phyloP scores from a whole-genome alignment of 2,888 invertebrate species.

The Perizoma affinitatum region DNA sequence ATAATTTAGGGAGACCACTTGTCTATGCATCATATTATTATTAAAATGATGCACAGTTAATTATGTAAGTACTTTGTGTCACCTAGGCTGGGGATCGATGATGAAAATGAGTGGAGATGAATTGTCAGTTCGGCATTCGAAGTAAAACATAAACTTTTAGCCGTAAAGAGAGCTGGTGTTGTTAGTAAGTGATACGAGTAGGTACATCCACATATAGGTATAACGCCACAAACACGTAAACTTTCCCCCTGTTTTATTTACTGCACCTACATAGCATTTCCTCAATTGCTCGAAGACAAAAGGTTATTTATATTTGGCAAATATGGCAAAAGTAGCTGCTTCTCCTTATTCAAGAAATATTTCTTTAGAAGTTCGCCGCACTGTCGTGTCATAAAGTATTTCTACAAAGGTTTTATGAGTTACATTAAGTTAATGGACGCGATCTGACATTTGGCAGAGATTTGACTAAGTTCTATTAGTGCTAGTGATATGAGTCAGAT shows the following conservation, averaged over 20 bases:
- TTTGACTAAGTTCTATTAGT: slow-evolving; percentile 61
- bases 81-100: too few relatives aligned
- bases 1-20: too few relatives aligned
- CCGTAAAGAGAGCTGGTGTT: too few relatives aligned
- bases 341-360: slow-evolving; percentile 36
- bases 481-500: slow-evolving; percentile 26
- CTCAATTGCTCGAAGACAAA: slow-evolving; percentile 34
- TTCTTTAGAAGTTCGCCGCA: slow-evolving; percentile 55
- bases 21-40: too few relatives aligned
- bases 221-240: slow-evolving; percentile 5
- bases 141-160: too few relatives aligned
- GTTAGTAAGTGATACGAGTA: neutral
- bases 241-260: slow-evolving; percentile 13
- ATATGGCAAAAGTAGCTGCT: slow-evolving; percentile 56
- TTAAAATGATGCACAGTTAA: too few relatives aligned
- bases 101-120: too few relatives aligned
- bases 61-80: too few relatives aligned
- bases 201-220: neutral
- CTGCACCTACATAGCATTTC: slow-evolving; percentile 23
- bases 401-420: slow-evolving; percentile 77
- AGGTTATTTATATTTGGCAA: slow-evolving; percentile 53
- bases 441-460: slow-evolving; percentile 61
- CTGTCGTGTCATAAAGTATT: slow-evolving; percentile 72
- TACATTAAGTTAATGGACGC: slow-evolving; percentile 74
- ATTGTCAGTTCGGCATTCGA: too few relatives aligned